Base-by-base conservation (phyloP, 2,797 vertebrate species). In the Anguilla pacifica region DNA sequence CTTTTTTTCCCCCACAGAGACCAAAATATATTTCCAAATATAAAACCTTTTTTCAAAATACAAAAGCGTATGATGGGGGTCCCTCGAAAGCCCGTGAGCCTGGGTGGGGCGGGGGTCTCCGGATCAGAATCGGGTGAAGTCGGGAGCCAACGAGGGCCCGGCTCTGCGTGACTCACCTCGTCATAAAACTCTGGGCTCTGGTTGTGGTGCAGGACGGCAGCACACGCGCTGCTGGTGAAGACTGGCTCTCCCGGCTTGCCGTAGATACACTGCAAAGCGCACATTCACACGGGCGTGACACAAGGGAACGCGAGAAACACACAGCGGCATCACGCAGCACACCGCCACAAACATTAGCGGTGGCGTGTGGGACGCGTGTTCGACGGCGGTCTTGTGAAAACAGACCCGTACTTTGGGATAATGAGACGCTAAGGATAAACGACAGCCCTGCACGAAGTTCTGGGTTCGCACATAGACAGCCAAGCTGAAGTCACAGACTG, bases 141-240 rank as follows among this genome's bases (percentile, higher is more conserved):
- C 35, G 35, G 35, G 35, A 1, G 35, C 35, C 35, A 1, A 35
- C 35, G 35, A 35, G 35, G 49, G 49, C 46, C 49, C n/a, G 22
- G 4, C 7, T 17, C 0, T 22, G 6, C n/a, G 4, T 0, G 1
- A 51, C 92, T 97, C 94, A 99, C 99, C 98, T 99, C 99, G 3
- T 98, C 97, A 0, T 99, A 99, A 94, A 99, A 99, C 93, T 99
- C 98, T 0, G 99, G 99, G 91, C 96, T 97, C 94, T 99, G 98
- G 90, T 98, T 99, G 95, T 99, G 99, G 90, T 99, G 99, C 4
- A 98, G 94, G 84, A 99, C 97, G 0, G 97, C 95, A 13, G 98
- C 97, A 0, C 95, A 98, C 0, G 95, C 92, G 0, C 94, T 95
- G 82, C 94, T 94, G 85, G 96, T 97, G 94, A 98, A 97, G 84